phyloP scores from a whole-genome alignment of 2,888 invertebrate species.

The Tethea ocularis region DNA sequence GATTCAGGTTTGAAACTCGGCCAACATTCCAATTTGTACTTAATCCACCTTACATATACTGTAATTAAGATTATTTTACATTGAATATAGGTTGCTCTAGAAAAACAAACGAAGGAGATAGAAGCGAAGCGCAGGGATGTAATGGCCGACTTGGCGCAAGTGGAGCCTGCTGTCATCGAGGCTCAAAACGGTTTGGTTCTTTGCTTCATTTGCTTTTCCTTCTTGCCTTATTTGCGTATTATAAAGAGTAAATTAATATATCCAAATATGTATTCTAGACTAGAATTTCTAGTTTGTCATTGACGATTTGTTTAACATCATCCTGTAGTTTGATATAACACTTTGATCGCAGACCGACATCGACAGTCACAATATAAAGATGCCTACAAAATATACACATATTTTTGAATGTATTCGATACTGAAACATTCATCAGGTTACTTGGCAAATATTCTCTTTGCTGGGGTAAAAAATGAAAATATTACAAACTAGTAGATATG shows the following conservation, averaged over 20 bases:
- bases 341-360: constrained; percentile 22
- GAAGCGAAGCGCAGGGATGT: constrained; percentile 97
- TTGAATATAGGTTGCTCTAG: constrained; percentile 83
- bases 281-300: constrained; percentile 27
- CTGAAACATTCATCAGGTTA: background rate
- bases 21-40: constrained; percentile 4
- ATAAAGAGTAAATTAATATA: constrained; percentile 20
- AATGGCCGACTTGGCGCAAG: constrained; percentile 97
- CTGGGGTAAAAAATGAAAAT: too few species aligned
- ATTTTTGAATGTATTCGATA: background rate
- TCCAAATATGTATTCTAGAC: constrained; percentile 23
- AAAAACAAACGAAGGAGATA: constrained; percentile 96
- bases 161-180: constrained; percentile 99
- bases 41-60: constrained; percentile 1
- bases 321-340: constrained; percentile 34
- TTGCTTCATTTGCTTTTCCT: constrained; percentile 36
- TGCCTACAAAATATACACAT: constrained; percentile 30
- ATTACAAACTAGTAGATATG: too few species aligned
- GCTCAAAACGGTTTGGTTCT: constrained; percentile 94
- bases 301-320: constrained; percentile 24
- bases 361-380: constrained; percentile 43
- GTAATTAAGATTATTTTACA: constrained; percentile 11
- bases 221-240: background rate
- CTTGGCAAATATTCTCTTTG: background rate
- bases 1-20: constrained; percentile 86